Evolutionary conservation across 30 jellyfish, hydroid and myxozoan species (phyloP).

Genomic region (Turritopsis dohrnii): DNA sequence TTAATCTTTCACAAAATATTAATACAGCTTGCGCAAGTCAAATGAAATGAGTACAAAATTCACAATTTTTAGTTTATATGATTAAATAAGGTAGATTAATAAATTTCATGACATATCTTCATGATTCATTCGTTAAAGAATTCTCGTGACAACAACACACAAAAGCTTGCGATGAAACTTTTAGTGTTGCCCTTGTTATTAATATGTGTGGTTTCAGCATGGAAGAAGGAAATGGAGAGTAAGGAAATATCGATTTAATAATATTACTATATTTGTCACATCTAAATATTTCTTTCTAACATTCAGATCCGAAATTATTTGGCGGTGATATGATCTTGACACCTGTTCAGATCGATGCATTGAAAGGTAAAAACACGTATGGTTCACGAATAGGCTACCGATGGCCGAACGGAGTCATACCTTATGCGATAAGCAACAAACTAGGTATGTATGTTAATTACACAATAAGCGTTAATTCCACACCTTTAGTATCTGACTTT

Average conservation of each 20-base stretch:
- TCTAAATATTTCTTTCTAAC: neutral
- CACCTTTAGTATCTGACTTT: too few species aligned
- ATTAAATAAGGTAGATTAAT: neutral
- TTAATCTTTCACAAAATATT: neutral
- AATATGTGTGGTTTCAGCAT: neutral
- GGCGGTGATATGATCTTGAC: slow-evolving; percentile 5
- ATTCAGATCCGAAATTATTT: slow-evolving; percentile 13
- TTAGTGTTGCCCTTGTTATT: neutral
- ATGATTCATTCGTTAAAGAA: too few species aligned
- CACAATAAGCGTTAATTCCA: too few species aligned
- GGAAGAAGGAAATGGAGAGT: slow-evolving; percentile 10
- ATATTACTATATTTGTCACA: neutral
- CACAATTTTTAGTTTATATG: neutral
- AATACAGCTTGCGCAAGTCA: neutral
- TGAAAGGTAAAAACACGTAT: slow-evolving; percentile 4
- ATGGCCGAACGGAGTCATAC: slow-evolving; percentile 27
- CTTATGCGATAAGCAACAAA: slow-evolving; percentile 22
- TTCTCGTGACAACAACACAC: too few species aligned
- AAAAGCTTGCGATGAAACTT: too few species aligned
- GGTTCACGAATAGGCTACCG: slow-evolving; percentile 17
- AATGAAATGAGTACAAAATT: too few species aligned
- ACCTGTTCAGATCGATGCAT: neutral
- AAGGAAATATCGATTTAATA: neutral
- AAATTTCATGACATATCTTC: too few species aligned
- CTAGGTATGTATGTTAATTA: too few species aligned